Evolutionary conservation across 2,797 vertebrate species (phyloP), one percentile per base, ranked within the genome.

Genomic region (Zalophus californianus): DNA sequence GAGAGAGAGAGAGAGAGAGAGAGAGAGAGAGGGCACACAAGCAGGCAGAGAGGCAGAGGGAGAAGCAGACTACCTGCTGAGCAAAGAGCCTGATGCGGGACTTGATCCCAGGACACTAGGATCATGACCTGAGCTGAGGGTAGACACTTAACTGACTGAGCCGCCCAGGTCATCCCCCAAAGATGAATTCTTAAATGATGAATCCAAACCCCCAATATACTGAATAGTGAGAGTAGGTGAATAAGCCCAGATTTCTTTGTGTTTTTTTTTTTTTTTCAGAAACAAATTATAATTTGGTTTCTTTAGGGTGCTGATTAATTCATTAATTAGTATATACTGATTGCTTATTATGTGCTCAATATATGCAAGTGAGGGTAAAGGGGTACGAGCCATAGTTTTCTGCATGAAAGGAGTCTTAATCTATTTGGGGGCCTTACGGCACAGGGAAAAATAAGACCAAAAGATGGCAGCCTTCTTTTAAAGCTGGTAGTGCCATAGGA

Each of bases 141-240:
- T n/a, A n/a, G 64, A 64, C 0, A 1, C 32, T 66, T 66, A 66
- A 66, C 29, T n/a, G 14, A 66, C 15, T n/a, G 64, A 66, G 32
- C 29, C 64, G n/a, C 15, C 64, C 32, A 66, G 32, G 32, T 44
- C 3, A 16, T 66, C 15, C 15, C 1, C 32, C 48, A 41, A 83
- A 94, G 52, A 78, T 58, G 12, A 88, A 90, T 20, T 85, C n/a
- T 96, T 82, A 91, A 70, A 38, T 41, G 20, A 56, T 91, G 64
- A 77, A 56, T 87, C 29, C 35, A 85, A 78, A 62, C 2, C 11
- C 77, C 56, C 83, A 93, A 62, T 52, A 77, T 29, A 60, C 11
- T 48, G 44, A 79, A n/a, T 27, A 75, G 60, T 68, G n/a, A 44
- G 29, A 84, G 4, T 56, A 54, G 64, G 2, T 50, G 29, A 56